Evolutionary conservation across 2,113 vertebrate genomes (phyloP).

Genomic region (Takifugu flavidus): DNA sequence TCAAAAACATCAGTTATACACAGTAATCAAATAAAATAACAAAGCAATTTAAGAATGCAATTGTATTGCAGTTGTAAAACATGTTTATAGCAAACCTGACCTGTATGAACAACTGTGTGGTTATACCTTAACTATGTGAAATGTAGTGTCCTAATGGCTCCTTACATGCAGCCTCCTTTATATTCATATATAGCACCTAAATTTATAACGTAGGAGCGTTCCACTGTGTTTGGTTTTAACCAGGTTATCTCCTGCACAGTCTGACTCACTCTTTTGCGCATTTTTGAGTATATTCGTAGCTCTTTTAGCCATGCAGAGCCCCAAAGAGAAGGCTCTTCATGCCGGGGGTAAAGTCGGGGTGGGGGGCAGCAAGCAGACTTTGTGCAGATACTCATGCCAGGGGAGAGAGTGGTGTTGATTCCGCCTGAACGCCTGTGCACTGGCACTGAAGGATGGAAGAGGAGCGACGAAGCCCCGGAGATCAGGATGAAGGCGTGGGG

Average conservation of each 20-base stretch:
- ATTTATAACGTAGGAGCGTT: slow-evolving; percentile 25
- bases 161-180: slow-evolving; percentile 48
- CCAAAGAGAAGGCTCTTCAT: slow-evolving; percentile 86
- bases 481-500: slow-evolving; percentile 34
- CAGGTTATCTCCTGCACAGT: slow-evolving; percentile 72
- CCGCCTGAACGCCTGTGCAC: slow-evolving; percentile 66
- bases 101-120: slow-evolving; percentile 60
- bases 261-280: slow-evolving; percentile 47
- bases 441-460: slow-evolving; percentile 64
- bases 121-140: slow-evolving; percentile 45
- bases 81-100: slow-evolving; percentile 69
- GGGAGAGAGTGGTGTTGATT: slow-evolving; percentile 63
- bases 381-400: slow-evolving; percentile 71
- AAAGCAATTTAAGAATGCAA: slow-evolving; percentile 71
- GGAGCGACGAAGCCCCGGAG: slow-evolving; percentile 56
- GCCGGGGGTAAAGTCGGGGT: slow-evolving; percentile 55
- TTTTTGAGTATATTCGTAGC: slow-evolving; percentile 64
- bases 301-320: slow-evolving; percentile 89
- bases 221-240: slow-evolving; percentile 47
- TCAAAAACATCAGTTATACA: slow-evolving; percentile 71
- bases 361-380: slow-evolving; percentile 73
- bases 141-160: slow-evolving; percentile 46
- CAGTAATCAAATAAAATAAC: slow-evolving; percentile 76
- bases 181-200: slow-evolving; percentile 24
- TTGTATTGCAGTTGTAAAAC: slow-evolving; percentile 64